phyloP scores from a whole-genome alignment of 2,888 invertebrate genomes.

The Chouioia cunea region DNA sequence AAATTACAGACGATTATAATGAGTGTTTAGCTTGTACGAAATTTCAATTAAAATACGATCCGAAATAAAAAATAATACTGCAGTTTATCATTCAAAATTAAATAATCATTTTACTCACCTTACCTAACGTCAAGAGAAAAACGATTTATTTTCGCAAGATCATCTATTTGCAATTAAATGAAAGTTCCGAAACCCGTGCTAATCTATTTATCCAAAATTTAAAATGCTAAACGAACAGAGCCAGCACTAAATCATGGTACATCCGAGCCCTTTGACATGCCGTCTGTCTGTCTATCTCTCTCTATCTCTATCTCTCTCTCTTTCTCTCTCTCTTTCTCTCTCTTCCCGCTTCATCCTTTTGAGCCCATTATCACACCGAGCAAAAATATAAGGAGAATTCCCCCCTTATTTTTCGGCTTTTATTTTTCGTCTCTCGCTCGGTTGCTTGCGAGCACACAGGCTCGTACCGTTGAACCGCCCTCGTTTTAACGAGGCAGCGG shows the following conservation, averaged over 20 bases:
- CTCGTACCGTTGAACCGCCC: constrained; percentile 55
- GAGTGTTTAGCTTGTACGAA: too few relatives aligned
- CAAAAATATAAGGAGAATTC: constrained; percentile 63
- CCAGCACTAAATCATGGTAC: constrained; percentile 60
- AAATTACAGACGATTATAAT: too few relatives aligned
- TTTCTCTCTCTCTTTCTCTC: constrained; percentile 49
- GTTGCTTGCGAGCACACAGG: constrained; percentile 14
- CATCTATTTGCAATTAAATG: neutral
- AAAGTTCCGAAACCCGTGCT: neutral
- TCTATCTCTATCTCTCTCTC: constrained; percentile 48
- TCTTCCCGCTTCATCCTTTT: constrained; percentile 48
- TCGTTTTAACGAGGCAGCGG: constrained; percentile 66
- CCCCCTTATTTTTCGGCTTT: constrained; percentile 23
- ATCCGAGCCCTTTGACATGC: constrained; percentile 54
- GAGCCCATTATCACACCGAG: constrained; percentile 66
- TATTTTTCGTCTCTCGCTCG: constrained; percentile 17
- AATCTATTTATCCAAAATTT: constrained; percentile 51
- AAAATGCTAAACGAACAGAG: constrained; percentile 60
- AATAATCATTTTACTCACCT: too few relatives aligned
- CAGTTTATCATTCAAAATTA: too few relatives aligned
- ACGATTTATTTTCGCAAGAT: neutral
- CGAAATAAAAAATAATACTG: too few relatives aligned
- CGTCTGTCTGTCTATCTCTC: constrained; percentile 51
- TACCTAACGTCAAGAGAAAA: too few relatives aligned
- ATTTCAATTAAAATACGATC: too few relatives aligned